phyloP scores from a whole-genome alignment of 2,797 vertebrate species.

The Zalophus californianus region DNA sequence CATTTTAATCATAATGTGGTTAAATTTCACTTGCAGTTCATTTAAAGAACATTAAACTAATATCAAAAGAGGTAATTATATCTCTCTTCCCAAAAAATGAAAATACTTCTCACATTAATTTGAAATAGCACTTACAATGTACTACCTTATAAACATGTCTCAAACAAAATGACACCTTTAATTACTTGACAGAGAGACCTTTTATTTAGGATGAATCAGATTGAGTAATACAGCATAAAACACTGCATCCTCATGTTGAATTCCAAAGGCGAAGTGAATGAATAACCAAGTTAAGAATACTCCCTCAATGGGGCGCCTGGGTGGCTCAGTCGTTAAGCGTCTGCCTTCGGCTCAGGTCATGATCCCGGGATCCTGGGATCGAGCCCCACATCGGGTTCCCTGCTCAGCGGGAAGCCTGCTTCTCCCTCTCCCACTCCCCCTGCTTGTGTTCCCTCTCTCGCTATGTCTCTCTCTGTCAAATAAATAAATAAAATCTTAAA shows the following conservation, averaged over 20 bases:
- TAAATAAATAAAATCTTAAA: no score
- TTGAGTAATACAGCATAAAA: background rate
- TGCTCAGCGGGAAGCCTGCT: no score
- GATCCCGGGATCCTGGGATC: no score
- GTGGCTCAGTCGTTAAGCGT: no score
- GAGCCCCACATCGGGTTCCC: no score
- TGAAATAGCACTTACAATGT: constrained; percentile 1
- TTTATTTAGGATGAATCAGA: constrained; percentile 40
- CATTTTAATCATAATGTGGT: constrained; percentile 48
- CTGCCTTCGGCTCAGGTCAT: no score
- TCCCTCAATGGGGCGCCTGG: background rate
- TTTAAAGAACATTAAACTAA: constrained; percentile 40
- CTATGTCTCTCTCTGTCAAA: no score
- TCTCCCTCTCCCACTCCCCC: no score
- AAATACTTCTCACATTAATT: constrained; percentile 49
- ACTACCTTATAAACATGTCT: constrained; percentile 20
- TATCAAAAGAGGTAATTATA: constrained; percentile 48
- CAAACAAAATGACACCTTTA: background rate
- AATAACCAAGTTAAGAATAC: constrained; percentile 30
- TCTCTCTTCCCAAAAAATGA: constrained; percentile 49
- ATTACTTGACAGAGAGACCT: constrained; percentile 8
- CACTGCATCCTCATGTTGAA: background rate
- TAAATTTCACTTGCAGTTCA: constrained; percentile 40
- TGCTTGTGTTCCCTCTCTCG: no score
- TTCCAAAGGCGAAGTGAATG: constrained; percentile 33